Percentiles rank a stretch among this genome's conserved stretches.
Evolutionary conservation across 2,113 vertebrate species (phyloP).

Genomic region (Epinephelus lanceolatus): DNA sequence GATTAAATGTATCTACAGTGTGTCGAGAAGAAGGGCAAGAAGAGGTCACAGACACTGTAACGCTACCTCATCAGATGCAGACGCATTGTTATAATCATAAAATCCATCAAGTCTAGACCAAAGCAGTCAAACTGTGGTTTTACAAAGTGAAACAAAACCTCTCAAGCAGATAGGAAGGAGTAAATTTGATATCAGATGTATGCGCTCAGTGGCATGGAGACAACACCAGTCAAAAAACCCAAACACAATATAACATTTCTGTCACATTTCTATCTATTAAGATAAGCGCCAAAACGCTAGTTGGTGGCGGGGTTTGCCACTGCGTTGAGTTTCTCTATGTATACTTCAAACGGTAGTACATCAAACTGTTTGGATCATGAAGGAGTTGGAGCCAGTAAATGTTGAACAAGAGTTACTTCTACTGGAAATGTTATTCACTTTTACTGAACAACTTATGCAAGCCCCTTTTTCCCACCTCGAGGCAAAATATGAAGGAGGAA

Average conservation of each 20-base stretch:
- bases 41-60: conserved; percentile 30
- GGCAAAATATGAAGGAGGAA: too few species aligned
- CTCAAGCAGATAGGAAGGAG: conserved; percentile 2
- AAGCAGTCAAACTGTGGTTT: conserved; percentile 19
- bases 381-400: too few species aligned
- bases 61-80: conserved; percentile 30
- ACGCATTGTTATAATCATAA: not conserved
- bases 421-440: too few species aligned
- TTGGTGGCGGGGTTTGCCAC: too few species aligned
- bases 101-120: conserved; percentile 31
- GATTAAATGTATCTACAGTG: conserved; percentile 7
- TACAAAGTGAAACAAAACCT: conserved; percentile 4
- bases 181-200: conserved; percentile 5
- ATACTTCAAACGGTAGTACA: too few species aligned
- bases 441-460: too few species aligned
- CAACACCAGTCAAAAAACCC: not conserved
- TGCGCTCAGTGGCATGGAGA: not conserved
- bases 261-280: not conserved
- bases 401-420: too few species aligned
- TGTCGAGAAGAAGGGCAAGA: not conserved
- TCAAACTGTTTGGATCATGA: too few species aligned
- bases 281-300: too few species aligned
- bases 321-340: too few species aligned
- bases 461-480: too few species aligned
- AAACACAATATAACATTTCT: not conserved